Base-by-base conservation (phyloP, 2,797 vertebrate genomes). In the Mormyrops attenuatus region DNA sequence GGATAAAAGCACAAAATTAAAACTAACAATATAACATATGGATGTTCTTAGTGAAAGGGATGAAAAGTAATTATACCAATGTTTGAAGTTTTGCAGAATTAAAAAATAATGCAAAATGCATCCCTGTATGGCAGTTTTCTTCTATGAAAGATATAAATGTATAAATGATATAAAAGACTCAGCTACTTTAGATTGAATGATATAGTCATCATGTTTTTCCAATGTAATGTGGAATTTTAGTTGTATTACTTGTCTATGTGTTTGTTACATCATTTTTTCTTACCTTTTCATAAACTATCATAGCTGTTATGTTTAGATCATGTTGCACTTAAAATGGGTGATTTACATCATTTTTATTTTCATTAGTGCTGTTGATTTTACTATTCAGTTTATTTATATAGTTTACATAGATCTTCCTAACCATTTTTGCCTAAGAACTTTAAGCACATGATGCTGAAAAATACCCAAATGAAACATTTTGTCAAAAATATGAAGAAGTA, bases 101-200 rank as follows among this genome's bases (percentile, higher is more conserved):
- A 30, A 52, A 87, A 66, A 88, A 89, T 73, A 89, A 91, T 89
- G 89, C 93, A 91, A 94, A 91, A 89, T 93, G 91, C 92, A 88
- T 89, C 88, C 50, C 90, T 94, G 91, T 93, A 90, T 90, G 90
- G 77, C 89, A 85, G 88, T 91, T 73, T 90, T 57, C 85, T 90
- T 91, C 89, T 63, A 57, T 88, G 91, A 53, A 30, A 53, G 52
- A 85, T 85, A 50, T 26, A 50, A 47, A 50, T 85, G 90, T 90
- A 30, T 87, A 91, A 73, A 90, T 88, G 90, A 38, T 73, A 73
- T 73, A 38, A 38, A 63, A 73, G 69, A 73, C 66, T 73, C 11
- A 73, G 69, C 9, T 73, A 73, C 69, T 73, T 38, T 73, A 73
- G 69, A 73, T 38, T 73, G 69, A 73, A 73, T 15, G 15, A 38